Base-by-base conservation (phyloP, 2,113 vertebrate species). In the Tyrannus savana region DNA sequence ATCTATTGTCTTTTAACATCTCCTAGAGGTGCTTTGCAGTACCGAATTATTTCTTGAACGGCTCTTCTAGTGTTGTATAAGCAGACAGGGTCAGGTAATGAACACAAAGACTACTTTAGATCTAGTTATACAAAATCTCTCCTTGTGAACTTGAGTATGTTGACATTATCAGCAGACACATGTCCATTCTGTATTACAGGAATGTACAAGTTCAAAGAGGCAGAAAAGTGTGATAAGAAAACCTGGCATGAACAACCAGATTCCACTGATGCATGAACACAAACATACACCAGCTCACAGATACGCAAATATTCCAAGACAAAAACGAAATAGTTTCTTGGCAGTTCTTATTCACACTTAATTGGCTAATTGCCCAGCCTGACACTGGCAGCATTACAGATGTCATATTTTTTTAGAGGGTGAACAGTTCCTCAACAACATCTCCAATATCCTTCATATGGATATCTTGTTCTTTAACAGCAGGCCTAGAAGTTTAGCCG, bases 171-270 rank as follows among this genome's bases (percentile, higher is more conserved):
- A 96, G 88, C 73, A 89, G 90, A 89, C 92, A 69, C 6, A 6
- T 92, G 95, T 92, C 96, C 76, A 12, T 94, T 93, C 75, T 62
- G 64, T 89, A 44, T 75, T 60, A 79, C 41, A 77, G 84, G 55
- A 94, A 91, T 62, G 83, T 85, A 42, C 63, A 58, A 59, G 81
- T 76, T 97, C 85, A 90, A 79, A 93, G 80, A 95, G 84, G 86
- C 86, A 92, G 74, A 93, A 80, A 81, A 96, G 67, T 73, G 67
- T 39, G 74, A 89, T 95, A 95, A 96, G 95, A 71, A 87, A 90
- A 88, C 63, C 42, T 95, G 95, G 92, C 89, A 58, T 17, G 67
- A 83, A 31, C 83, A 90, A 59, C 71, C 42, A 56, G 74, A 75
- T 93, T 85, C 56, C 74, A 55, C 37, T 60, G 91, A 81, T 94